A percentile compares a stretch with the other conserved stretches of the same genome.
phyloP scores from a whole-genome alignment of 2,113 vertebrate species.

The Albula goreensis region DNA sequence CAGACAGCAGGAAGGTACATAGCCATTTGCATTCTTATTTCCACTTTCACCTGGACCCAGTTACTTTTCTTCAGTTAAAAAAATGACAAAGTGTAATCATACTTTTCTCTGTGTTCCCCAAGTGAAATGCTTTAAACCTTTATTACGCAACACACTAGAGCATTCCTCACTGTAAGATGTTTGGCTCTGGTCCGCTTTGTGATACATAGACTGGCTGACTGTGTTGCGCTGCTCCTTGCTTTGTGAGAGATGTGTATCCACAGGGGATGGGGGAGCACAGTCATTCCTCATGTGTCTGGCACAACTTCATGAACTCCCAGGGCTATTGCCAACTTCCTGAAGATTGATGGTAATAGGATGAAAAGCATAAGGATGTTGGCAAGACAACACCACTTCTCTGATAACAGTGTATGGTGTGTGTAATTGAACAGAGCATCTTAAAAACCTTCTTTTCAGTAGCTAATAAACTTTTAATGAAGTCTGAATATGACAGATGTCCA shows the following conservation, averaged over 20 bases:
- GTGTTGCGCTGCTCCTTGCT: neutral
- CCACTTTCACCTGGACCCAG: neutral
- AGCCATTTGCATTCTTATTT: neutral
- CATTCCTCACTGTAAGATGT: neutral
- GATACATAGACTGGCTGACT: neutral
- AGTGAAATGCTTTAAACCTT: neutral
- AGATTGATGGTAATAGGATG: constrained; percentile 8
- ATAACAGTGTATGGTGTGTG: neutral
- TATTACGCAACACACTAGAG: neutral
- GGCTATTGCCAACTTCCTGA: neutral
- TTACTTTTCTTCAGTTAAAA: neutral
- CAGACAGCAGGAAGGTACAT: neutral
- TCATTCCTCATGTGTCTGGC: constrained; percentile 20
- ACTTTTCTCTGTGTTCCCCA: neutral
- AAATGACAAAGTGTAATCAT: neutral
- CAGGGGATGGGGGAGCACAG: neutral
- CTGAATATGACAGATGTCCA: neutral
- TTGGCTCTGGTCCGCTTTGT: neutral
- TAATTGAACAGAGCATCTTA: neutral
- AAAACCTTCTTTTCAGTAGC: neutral
- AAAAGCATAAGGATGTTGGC: neutral
- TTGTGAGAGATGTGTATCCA: neutral
- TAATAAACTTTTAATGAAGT: neutral
- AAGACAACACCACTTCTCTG: neutral
- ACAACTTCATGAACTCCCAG: constrained; percentile 1